phyloP scores from a whole-genome alignment of 2,888 invertebrate genomes.

The Drosophila cyrtoloma region DNA sequence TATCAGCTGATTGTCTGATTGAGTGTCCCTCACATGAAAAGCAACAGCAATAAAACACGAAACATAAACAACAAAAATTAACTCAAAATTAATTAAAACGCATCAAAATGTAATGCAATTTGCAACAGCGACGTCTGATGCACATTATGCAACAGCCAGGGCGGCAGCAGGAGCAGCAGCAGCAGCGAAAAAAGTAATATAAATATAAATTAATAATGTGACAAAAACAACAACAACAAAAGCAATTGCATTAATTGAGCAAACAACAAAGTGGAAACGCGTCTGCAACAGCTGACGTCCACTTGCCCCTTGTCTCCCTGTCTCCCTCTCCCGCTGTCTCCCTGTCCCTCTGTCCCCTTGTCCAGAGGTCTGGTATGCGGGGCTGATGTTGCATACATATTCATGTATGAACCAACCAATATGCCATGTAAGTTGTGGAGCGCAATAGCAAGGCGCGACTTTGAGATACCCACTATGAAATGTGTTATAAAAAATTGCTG shows the following conservation, averaged over 20 bases:
- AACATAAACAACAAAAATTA: constrained; percentile 67
- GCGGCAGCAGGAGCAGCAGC: constrained; percentile 31
- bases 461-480: constrained; percentile 6
- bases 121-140: constrained; percentile 48
- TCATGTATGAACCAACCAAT: constrained; percentile 35
- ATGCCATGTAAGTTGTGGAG: constrained; percentile 62
- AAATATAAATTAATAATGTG: constrained; percentile 78
- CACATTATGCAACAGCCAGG: constrained; percentile 50
- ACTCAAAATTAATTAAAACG: constrained; percentile 84
- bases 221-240: constrained; percentile 46
- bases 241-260: constrained; percentile 81
- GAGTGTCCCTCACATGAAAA: constrained; percentile 7
- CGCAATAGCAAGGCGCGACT: background rate
- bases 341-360: background rate
- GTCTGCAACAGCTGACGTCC: constrained; percentile 56
- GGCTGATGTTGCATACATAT: constrained; percentile 33
- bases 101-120: constrained; percentile 75
- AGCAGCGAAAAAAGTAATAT: constrained; percentile 65
- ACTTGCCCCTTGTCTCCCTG: background rate
- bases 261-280: constrained; percentile 79
- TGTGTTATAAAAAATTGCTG: background rate
- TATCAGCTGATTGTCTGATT: constrained; percentile 4
- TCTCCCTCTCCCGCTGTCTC: background rate
- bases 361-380: constrained; percentile 16
- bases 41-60: constrained; percentile 3